Base-by-base conservation (phyloP, 2,888 invertebrate species). In the Cynaeus angustus region DNA sequence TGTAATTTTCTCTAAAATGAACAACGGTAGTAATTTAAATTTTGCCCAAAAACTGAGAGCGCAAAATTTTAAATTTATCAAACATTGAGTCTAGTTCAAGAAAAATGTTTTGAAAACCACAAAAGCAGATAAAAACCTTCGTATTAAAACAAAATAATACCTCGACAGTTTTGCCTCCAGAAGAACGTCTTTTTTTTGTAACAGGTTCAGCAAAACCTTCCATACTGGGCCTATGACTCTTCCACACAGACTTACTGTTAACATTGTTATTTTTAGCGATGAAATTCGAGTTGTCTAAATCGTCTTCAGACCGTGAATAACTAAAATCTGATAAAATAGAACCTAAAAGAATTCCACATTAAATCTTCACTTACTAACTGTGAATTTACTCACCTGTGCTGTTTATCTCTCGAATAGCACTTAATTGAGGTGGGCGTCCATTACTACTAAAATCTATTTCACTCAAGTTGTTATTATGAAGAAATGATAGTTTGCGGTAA, bases 281-380 rank as follows among this genome's bases (percentile, higher is more conserved):
- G 9, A 77, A 68, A 52, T 66, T 73, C 0, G 79, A 78, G 16
- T 87, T 80, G 74, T 94, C 93, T 64, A 95, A 85, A 82, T 94
- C 94, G 77, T 95, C 95, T 78, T 94, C 95, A 0, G 95, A 95
- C 28, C 92, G 91, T 9, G 95, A 95, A 81, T 92, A 92, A 74
- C 94, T 94, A 81, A 94, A 89, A 81, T 94, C 94, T 0, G 93
- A 93, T 33, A 94, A 85, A 9, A 94, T 86, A 0, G 93, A 93
- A 13, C 91, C 91, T 87, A 83, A 61, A 81, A 62, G 7, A 56
- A n/a, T 13, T 50, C 50, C 16, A n/a, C n/a, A 55, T 1, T 43
- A 46, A 59, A 10, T 33, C 21, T 1, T 16, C 10, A 37, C 9
- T 26, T 14, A 5, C 4, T 21, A 43, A 30, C n/a, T 10, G n/a